Evolutionary conservation across 2,888 invertebrate genomes (phyloP).

Genomic region (Agriopis leucophaearia): DNA sequence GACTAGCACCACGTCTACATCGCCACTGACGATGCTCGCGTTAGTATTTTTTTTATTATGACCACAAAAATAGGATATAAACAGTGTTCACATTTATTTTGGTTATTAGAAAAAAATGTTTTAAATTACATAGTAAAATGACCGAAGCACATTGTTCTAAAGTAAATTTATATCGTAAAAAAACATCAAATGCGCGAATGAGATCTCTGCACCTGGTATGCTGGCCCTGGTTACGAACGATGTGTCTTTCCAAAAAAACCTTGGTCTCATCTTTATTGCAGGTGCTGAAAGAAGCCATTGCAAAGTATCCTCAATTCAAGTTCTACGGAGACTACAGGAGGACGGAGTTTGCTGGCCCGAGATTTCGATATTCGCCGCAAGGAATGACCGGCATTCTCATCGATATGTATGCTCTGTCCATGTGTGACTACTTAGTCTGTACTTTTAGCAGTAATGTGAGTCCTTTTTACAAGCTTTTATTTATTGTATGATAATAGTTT

Average conservation of each 20-base stretch:
- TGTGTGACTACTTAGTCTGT: constrained; percentile 1
- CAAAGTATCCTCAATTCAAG: constrained; percentile 1
- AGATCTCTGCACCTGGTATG: too few species aligned
- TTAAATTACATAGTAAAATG: too few species aligned
- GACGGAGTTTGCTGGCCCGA: not conserved
- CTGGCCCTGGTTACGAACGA: too few species aligned
- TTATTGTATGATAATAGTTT: too few species aligned
- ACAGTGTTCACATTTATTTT: too few species aligned
- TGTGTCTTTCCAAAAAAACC: too few species aligned
- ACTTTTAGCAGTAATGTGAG: constrained; percentile 10
- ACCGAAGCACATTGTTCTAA: too few species aligned
- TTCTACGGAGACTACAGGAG: not conserved
- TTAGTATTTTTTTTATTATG: too few species aligned
- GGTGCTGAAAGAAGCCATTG: not conserved
- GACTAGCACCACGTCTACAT: constrained; percentile 2
- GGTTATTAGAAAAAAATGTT: too few species aligned
- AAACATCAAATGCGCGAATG: too few species aligned
- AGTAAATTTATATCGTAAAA: too few species aligned
- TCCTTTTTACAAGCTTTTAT: not conserved
- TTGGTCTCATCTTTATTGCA: not conserved
- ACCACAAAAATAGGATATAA: too few species aligned
- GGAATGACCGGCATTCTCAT: not conserved
- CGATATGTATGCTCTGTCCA: not conserved
- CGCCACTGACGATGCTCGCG: constrained; percentile 10
- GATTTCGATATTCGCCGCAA: not conserved